A percentile compares a stretch with the other conserved stretches of the same genome.
These are phyloP conservation scores for Chrysolina oricalcia DNA, from an alignment of 2,888 invertebrate genomes.

Conservation along the genomic window DNA sequence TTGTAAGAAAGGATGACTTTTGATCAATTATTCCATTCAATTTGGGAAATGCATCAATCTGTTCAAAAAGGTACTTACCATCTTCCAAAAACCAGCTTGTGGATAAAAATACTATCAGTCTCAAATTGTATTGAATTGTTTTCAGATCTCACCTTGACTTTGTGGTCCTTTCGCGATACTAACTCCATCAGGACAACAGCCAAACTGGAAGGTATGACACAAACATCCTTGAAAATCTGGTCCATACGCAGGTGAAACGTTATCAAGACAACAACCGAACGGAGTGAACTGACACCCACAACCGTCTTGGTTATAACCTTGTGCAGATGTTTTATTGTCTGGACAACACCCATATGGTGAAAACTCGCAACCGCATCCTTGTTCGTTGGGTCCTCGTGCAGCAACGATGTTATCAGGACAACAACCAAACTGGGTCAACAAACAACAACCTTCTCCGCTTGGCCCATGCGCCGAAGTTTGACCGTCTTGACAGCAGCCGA, in stretches of 20 bases:
- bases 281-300: conserved; percentile 85
- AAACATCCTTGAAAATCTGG: conserved; percentile 87
- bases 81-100: background rate
- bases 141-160: conserved; percentile 73
- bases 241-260: conserved; percentile 83
- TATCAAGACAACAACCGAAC: conserved; percentile 91
- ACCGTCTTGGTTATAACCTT: conserved; percentile 85
- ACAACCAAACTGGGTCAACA: conserved; percentile 83
- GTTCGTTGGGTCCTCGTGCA: conserved; percentile 85
- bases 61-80: background rate
- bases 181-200: conserved; percentile 91
- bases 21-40: too few relatives aligned
- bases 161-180: conserved; percentile 83
- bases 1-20: too few relatives aligned
- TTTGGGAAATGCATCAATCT: too few relatives aligned
- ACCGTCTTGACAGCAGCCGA: conserved; percentile 92
- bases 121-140: background rate
- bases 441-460: conserved; percentile 87
- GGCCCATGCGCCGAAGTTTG: conserved; percentile 90
- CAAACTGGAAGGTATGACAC: conserved; percentile 90
- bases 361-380: conserved; percentile 87
- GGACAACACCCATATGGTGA: conserved; percentile 90
- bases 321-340: conserved; percentile 84
- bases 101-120: background rate
- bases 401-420: conserved; percentile 90